Conservation (phyloP, 1,140 invertebrate species). For the Orussus abietinus region DNA sequence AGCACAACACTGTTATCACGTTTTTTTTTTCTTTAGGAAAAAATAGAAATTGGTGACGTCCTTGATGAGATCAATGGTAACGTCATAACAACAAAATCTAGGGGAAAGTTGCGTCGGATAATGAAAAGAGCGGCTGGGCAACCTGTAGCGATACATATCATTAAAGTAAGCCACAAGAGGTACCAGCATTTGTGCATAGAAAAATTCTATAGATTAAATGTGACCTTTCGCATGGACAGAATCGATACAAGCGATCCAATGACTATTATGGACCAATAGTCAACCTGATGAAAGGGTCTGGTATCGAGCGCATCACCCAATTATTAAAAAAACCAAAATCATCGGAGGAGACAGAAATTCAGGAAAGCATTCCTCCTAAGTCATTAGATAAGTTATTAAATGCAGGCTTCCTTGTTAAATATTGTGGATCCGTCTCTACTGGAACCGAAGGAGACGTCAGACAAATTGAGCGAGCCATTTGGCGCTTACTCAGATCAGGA, state of each 20-base stretch:
- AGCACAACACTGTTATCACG: slow-evolving; percentile 5
- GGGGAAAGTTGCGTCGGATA: slow-evolving; percentile 53
- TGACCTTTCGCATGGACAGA: slow-evolving; percentile 22
- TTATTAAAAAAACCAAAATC: slow-evolving; percentile 24
- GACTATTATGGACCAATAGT: slow-evolving; percentile 44
- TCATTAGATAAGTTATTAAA: slow-evolving; percentile 23
- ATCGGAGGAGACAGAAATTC: slow-evolving; percentile 10
- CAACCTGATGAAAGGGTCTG: slow-evolving; percentile 34
- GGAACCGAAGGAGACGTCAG: slow-evolving; percentile 55
- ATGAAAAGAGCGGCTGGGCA: slow-evolving; percentile 51
- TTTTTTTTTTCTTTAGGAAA: slow-evolving; percentile 48
- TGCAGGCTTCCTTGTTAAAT: slow-evolving; percentile 46
- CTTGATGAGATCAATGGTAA: slow-evolving; percentile 61
- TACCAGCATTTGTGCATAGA: no score
- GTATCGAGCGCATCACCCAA: slow-evolving; percentile 31
- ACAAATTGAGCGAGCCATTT: slow-evolving; percentile 55
- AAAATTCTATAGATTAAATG: background rate
- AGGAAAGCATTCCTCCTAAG: slow-evolving; percentile 7
- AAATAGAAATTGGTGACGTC: slow-evolving; percentile 61
- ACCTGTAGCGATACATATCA: slow-evolving; percentile 55
- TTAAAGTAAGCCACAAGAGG: slow-evolving; percentile 61
- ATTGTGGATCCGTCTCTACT: slow-evolving; percentile 50
- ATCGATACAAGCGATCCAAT: slow-evolving; percentile 30
- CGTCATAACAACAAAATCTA: slow-evolving; percentile 47
- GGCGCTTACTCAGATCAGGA: slow-evolving; percentile 34